Evolutionary conservation across 1,140 invertebrate genomes (phyloP).

Genomic region (Hyles vespertilio): DNA sequence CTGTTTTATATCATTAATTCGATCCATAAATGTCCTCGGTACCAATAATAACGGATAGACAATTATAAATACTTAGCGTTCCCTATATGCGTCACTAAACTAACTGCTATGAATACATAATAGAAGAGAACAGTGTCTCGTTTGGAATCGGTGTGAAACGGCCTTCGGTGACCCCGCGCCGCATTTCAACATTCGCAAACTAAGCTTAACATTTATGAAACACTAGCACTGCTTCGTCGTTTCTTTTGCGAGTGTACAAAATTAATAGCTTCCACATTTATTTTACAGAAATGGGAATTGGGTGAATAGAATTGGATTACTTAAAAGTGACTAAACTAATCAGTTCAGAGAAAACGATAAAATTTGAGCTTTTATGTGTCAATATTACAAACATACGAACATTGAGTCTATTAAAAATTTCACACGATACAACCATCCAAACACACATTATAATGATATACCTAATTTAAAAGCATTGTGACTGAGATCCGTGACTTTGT

Average conservation of each 20-base stretch:
- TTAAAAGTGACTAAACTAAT: too few species aligned
- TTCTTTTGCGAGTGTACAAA: neutral
- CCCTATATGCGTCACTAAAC: conserved; percentile 21
- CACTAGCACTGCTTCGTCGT: too few species aligned
- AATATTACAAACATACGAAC: too few species aligned
- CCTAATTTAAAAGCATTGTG: too few species aligned
- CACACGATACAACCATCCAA: neutral
- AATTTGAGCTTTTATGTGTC: too few species aligned
- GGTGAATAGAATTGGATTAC: too few species aligned
- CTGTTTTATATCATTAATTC: too few species aligned
- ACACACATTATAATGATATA: neutral
- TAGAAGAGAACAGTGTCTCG: conserved; percentile 12
- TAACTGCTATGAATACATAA: conserved; percentile 28
- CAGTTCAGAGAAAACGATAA: too few species aligned
- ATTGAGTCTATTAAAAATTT: too few species aligned
- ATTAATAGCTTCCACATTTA: neutral
- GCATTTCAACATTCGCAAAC: conserved; percentile 18
- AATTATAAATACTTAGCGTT: conserved; percentile 20
- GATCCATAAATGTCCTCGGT: too few species aligned
- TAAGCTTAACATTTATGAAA: conserved; percentile 1
- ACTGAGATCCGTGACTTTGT: neutral
- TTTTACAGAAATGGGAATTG: neutral
- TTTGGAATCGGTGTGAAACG: conserved; percentile 28
- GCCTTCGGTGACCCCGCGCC: conserved; percentile 22
- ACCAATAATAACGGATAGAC: conserved; percentile 18